Evolutionary conservation across 2,113 vertebrate genomes (phyloP).

Genomic region (Myiopsitta monachus): DNA sequence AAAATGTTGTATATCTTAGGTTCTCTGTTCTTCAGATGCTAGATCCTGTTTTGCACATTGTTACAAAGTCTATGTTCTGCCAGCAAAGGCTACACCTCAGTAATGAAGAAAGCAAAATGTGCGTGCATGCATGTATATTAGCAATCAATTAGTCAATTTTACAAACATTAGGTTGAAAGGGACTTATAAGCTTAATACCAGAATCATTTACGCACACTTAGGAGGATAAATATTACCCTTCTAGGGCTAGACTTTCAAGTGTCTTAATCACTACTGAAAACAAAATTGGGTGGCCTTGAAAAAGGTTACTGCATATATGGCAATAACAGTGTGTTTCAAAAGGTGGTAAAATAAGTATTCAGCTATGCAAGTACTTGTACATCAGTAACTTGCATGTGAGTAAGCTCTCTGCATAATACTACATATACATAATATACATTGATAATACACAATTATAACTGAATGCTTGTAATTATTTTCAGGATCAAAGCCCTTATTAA

Average conservation of each 20-base stretch:
- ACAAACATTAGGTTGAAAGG: not conserved
- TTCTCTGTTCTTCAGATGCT: not conserved
- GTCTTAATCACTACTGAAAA: not conserved
- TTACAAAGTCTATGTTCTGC: not conserved
- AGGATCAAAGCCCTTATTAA: slow-evolving; percentile 51
- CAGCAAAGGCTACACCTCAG: not conserved
- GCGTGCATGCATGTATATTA: not conserved
- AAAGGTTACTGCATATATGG: not conserved
- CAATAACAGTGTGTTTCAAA: not conserved
- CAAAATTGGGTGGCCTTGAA: not conserved
- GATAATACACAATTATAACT: slow-evolving; percentile 11
- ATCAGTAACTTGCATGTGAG: not conserved
- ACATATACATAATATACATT: not conserved
- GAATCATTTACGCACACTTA: not conserved
- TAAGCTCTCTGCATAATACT: not conserved
- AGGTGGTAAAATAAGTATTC: not conserved
- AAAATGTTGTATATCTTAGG: not conserved
- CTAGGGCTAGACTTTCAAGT: not conserved
- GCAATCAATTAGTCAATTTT: not conserved
- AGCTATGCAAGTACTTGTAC: not conserved
- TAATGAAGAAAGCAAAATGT: not conserved
- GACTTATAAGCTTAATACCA: not conserved
- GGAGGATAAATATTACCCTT: not conserved
- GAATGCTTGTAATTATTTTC: slow-evolving; percentile 50
- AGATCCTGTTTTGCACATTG: not conserved